Evolutionary conservation across 2,888 invertebrate species (phyloP).

Genomic region (Hoplodrina ambigua): DNA sequence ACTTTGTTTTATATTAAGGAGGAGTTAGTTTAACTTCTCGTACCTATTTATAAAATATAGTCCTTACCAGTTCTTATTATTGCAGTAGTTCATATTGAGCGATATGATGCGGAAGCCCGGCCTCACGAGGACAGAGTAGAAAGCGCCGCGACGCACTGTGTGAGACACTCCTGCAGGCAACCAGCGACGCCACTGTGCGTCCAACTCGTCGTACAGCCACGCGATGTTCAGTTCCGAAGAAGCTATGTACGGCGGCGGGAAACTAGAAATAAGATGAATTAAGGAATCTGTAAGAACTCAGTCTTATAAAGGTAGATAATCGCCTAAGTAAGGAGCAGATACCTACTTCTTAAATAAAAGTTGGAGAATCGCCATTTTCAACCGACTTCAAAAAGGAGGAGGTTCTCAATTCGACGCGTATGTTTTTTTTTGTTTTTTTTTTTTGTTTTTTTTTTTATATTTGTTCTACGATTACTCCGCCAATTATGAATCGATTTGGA

Average conservation of each 20-base stretch:
- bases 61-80: slow-evolving; percentile 96
- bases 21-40: neutral
- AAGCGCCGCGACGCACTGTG: slow-evolving; percentile 96
- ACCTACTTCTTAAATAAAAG: too few relatives aligned
- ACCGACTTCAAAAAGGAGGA: too few relatives aligned
- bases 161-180: slow-evolving; percentile 96
- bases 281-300: slow-evolving; percentile 13
- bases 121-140: slow-evolving; percentile 97
- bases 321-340: neutral
- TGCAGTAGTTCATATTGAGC: slow-evolving; percentile 99
- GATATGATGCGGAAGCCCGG: slow-evolving; percentile 98
- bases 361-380: too few relatives aligned
- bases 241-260: slow-evolving; percentile 96
- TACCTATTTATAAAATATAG: slow-evolving; percentile 1
- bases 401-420: too few relatives aligned
- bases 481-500: too few relatives aligned
- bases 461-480: too few relatives aligned
- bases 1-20: too few relatives aligned
- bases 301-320: too few relatives aligned
- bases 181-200: slow-evolving; percentile 97
- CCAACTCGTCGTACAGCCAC: slow-evolving; percentile 98
- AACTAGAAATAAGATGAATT: slow-evolving; percentile 88
- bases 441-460: too few relatives aligned
- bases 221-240: slow-evolving; percentile 95
- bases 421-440: too few relatives aligned